Percentiles rank a stretch among this genome's conserved stretches.
Evolutionary conservation across 2,797 vertebrate genomes (phyloP).

Genomic region (Bufotes viridis): DNA sequence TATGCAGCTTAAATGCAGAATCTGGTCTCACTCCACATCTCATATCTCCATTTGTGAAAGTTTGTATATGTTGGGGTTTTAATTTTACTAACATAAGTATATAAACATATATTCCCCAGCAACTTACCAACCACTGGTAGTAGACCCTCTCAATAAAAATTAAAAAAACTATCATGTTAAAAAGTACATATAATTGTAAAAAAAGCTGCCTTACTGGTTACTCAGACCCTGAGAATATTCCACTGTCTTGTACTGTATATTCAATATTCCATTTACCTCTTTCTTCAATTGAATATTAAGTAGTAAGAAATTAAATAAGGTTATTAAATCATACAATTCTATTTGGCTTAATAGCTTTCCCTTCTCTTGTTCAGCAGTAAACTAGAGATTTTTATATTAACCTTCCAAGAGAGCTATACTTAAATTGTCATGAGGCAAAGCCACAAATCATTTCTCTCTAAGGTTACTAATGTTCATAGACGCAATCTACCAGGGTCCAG

Average conservation of each 20-base stretch:
- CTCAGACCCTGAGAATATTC: background rate
- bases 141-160: too few species aligned
- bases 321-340: background rate
- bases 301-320: background rate
- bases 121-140: too few species aligned
- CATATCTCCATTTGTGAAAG: too few species aligned
- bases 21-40: too few species aligned
- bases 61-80: too few species aligned
- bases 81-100: too few species aligned
- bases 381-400: conserved; percentile 31
- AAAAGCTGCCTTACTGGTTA: too few species aligned
- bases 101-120: too few species aligned
- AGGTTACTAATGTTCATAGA: conserved; percentile 28
- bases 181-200: too few species aligned
- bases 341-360: background rate
- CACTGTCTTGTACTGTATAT: background rate
- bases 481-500: conserved; percentile 19
- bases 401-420: conserved; percentile 37
- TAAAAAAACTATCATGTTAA: too few species aligned
- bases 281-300: background rate
- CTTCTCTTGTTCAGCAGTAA: conserved; percentile 11
- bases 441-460: conserved; percentile 49
- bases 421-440: conserved; percentile 52
- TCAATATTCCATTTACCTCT: background rate
- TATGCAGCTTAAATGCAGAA: too few species aligned